Base-by-base conservation (phyloP, 37 sponge, comb jelly and placozoan genomes). In the Ianthella basta region DNA sequence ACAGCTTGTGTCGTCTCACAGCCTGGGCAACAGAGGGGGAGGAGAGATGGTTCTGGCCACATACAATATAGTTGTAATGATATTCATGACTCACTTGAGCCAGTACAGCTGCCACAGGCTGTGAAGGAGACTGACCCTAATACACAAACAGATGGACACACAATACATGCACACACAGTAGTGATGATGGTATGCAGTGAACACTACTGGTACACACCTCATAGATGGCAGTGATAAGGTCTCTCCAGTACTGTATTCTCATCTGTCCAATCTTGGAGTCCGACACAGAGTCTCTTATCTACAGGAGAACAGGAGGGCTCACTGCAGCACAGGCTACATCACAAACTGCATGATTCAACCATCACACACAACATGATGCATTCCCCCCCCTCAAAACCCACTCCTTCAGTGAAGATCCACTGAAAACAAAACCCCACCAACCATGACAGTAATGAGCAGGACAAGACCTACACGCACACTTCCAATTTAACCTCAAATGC, bases 221-320 rank as follows among this genome's bases (percentile, higher is more conserved):
- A 70, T 80, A 96, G 30, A 93, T 75, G 27, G 38, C 37, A 24
- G 85, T 74, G 15, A 96, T 66, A 21, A 81, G 34, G 73, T 93
- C 92, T 38, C 81, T 88, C 96, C 96, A 96, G 56, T 93, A 96
- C 55, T 91, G 86, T 18, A 96, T 34, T 75, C 92, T 68, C 87
- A 96, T 80, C 34, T 88, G 57, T 19, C 96, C 96, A 35, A 82
- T 82, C 16, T 56, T 21, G 21, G 29, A 80, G 44, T 90, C 86
- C 0, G 86, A 55, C 60, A 90, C 91, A 13, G 69, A 24, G 56
- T 95, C 88, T 18, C 64, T 90, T 34, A 90, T 85, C 91, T 90
- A 39, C 27, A 81, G 50, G 50, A 44, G 8, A 44, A 8, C 50
- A 44, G 50, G 8, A 10, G 50, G 3, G n/a, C n/a, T n/a, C n/a